These are phyloP conservation scores for Thunnus maccoyii DNA, from an alignment of 2,113 vertebrate genomes.

Conservation along the genomic window DNA sequence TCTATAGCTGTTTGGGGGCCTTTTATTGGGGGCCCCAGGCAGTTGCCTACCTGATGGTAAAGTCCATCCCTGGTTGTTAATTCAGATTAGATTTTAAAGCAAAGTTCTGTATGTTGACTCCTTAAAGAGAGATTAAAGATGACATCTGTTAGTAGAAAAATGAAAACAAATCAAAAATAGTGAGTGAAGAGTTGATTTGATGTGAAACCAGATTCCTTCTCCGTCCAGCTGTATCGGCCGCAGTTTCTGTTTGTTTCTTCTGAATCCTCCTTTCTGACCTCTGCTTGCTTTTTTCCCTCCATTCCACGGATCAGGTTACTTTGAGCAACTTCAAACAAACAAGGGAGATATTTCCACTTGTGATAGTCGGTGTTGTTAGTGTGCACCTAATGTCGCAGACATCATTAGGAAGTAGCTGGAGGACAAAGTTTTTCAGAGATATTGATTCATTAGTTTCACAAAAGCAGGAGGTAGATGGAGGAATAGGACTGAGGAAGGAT, in stretches of 20 bases:
- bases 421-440: conserved; percentile 51
- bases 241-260: not conserved
- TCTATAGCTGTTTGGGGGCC: too few relatives aligned
- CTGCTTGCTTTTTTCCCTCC: not conserved
- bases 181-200: not conserved
- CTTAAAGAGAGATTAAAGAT: too few relatives aligned
- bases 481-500: conserved; percentile 20
- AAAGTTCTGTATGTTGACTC: too few relatives aligned
- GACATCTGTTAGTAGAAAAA: not conserved
- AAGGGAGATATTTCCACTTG: not conserved
- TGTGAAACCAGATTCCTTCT: not conserved
- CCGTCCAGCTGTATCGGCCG: not conserved
- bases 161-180: not conserved
- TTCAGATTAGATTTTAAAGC: too few relatives aligned
- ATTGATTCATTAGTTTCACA: conserved; percentile 49
- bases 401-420: conserved; percentile 38
- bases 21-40: too few relatives aligned
- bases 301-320: conserved; percentile 5
- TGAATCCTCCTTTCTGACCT: conserved; percentile 11
- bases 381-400: not conserved
- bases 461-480: conserved; percentile 18
- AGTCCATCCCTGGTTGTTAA: too few relatives aligned
- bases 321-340: conserved; percentile 10
- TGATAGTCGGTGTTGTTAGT: conserved; percentile 9
- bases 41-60: too few relatives aligned